Evolutionary conservation across 2,888 invertebrate genomes (phyloP), one percentile per base, ranked within the genome.

Genomic region (Agrochola lota): DNA sequence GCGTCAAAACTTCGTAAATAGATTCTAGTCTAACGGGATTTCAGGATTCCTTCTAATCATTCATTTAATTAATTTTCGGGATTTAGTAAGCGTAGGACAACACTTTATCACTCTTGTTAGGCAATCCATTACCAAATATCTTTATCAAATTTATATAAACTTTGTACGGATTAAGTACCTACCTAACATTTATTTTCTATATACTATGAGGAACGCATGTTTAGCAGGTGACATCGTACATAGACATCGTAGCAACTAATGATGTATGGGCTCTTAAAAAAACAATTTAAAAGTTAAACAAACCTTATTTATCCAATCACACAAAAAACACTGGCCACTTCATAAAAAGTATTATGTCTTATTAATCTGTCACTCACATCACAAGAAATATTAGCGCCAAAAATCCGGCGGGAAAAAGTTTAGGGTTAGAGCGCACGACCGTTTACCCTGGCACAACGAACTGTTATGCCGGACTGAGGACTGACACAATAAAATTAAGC

Each of bases 401-500:
- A 91, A 83, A 72, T 66, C 57, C 72, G 86, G 89, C 90, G 91
- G 90, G 90, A 91, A 91, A 89, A 82, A 78, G 78, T 75, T 86
- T 86, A 83, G 85, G 88, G 90, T 91, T 90, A 86, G 85, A 88
- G 90, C 89, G 88, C 92, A 91, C 93, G 87, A 91, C 90, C 92
- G 92, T 91, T 90, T 92, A 91, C 92, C 92, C 93, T 92, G 92
- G 91, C 92, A 91, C 93, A 91, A 88, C 94, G 90, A 87, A 85
- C 91, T 90, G 92, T 93, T 91, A 90, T 92, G 90, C 88, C 90
- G 91, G 87, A 91, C 91, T 90, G 91, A 87, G 87, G 87, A 88
- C 92, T 94, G 95, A 95, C 95, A 95, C 94, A 95, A 95, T 95
- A 94, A 95, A 94, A 94, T 86, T 85, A 85, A 92, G 90, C 93